Percentiles rank a stretch among this genome's conserved stretches.
Evolutionary conservation across 2,113 vertebrate genomes (phyloP).

Genomic region (Cottus gobio): DNA sequence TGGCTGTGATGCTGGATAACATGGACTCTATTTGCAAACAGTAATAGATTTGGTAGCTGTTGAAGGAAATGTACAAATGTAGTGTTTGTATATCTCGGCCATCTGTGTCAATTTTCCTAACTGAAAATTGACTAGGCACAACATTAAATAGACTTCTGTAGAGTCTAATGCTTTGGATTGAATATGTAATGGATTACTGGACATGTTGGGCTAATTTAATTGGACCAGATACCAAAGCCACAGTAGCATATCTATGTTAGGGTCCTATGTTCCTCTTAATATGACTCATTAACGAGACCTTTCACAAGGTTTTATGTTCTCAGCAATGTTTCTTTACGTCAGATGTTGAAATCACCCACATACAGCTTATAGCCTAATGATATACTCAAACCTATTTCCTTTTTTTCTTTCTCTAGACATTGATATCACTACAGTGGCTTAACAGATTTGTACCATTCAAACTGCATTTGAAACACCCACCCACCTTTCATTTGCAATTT

Average conservation of each 20-base stretch:
- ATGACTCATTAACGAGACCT: background rate
- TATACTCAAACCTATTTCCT: background rate
- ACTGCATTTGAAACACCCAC: too few species aligned
- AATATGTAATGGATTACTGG: background rate
- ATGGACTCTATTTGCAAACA: slow-evolving; percentile 1
- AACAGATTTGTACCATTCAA: too few species aligned
- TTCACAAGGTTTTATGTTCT: background rate
- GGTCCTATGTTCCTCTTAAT: background rate
- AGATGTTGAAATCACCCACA: too few species aligned
- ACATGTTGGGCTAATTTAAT: background rate
- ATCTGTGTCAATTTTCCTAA: background rate
- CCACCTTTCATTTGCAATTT: too few species aligned
- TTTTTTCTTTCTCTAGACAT: background rate
- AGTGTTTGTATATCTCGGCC: background rate
- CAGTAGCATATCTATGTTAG: background rate
- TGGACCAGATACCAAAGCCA: background rate
- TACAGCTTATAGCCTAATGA: background rate
- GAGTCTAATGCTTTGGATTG: background rate
- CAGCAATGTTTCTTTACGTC: background rate
- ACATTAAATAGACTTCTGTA: background rate
- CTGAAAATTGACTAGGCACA: background rate
- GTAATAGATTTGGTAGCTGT: background rate
- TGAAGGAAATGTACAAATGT: background rate
- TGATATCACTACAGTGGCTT: background rate
- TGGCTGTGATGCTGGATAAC: slow-evolving; percentile 8